Evolutionary conservation across 2,888 invertebrate genomes (phyloP), one percentile per base, ranked within the genome.

Genomic region (Drosophila anomalata): DNA sequence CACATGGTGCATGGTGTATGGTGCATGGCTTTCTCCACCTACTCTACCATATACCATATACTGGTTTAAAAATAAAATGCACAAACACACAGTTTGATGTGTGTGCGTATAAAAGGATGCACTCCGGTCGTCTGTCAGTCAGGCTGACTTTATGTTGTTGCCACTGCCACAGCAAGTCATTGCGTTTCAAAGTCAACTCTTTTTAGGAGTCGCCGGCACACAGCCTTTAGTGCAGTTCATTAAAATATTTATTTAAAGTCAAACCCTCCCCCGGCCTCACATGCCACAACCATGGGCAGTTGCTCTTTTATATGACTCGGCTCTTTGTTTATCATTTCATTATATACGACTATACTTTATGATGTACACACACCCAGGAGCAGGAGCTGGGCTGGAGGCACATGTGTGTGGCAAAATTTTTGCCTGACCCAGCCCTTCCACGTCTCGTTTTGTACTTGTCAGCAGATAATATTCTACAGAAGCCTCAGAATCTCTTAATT

Each of bases 241-340:
- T 82, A 87, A 82, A 87, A 84, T 73, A 72, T 78, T 67, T 72
- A 75, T 79, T 73, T 52, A 68, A 66, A 50, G 72, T 31, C 22
- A 24, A 24, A 4, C 71, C 48, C 46, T 42, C 48, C 22, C 17
- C 17, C 17, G 17, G 1, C 17, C 17, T 17, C 17, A 20, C 47
- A 47, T 12, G 42, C 42, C 26, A 29, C 33, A 44, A 50, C 29
- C 36, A 47, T 22, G 20, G 48, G 14, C 71, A 72, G 79, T 85
- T 81, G 77, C 83, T 72, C 85, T 78, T 76, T 72, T 77, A 73
- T 72, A 83, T 72, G 77, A 63, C 68, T 70, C 57, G 55, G 52
- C 63, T 65, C 76, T 79, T 87, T 84, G 87, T 87, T 87, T 84
- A 82, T 76, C 79, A 80, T 76, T 76, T 65, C 70, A 70, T 65